A percentile compares a stretch with the other conserved stretches of the same genome.
Conservation (phyloP, 1,140 invertebrate genomes). For the Agrypnia vestita region DNA sequence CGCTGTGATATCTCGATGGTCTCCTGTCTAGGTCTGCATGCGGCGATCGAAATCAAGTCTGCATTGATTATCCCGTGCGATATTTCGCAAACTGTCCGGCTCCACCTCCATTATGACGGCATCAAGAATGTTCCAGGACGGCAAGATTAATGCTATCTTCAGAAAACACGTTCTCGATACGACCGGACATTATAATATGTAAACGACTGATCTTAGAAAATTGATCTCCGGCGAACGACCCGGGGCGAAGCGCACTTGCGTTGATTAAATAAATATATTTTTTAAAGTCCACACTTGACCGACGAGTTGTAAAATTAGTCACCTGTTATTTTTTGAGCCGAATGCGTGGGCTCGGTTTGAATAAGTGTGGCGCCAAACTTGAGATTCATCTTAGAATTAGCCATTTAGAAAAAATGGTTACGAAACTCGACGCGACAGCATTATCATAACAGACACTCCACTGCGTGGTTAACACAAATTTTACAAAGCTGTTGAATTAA, state of each 20-base stretch:
- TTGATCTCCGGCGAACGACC: slow-evolving; percentile 37
- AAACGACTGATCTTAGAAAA: slow-evolving; percentile 39
- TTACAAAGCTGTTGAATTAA: no score
- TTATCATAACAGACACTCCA: slow-evolving; percentile 29
- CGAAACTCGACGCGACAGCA: slow-evolving; percentile 21
- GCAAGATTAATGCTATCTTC: slow-evolving; percentile 39
- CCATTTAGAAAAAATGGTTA: slow-evolving; percentile 36
- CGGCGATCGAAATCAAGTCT: slow-evolving; percentile 1
- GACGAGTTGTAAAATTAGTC: slow-evolving; percentile 40
- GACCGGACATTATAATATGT: slow-evolving; percentile 38
- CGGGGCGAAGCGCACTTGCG: slow-evolving; percentile 13
- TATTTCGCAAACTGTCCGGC: background rate
- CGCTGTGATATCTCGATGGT: no score
- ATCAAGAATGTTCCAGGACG: slow-evolving; percentile 22
- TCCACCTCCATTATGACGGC: slow-evolving; percentile 7
- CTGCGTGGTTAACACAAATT: background rate
- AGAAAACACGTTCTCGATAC: slow-evolving; percentile 39
- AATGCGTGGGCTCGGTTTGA: slow-evolving; percentile 27
- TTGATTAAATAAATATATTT: slow-evolving; percentile 2
- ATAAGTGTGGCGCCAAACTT: slow-evolving; percentile 41
- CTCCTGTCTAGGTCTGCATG: no score
- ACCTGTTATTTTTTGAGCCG: slow-evolving; percentile 39
- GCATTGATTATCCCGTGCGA: slow-evolving; percentile 3
- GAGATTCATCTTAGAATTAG: slow-evolving; percentile 38
- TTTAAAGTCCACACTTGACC: slow-evolving; percentile 18